Conservation (phyloP, 2,888 invertebrate genomes). For the Steromphala cineraria region DNA sequence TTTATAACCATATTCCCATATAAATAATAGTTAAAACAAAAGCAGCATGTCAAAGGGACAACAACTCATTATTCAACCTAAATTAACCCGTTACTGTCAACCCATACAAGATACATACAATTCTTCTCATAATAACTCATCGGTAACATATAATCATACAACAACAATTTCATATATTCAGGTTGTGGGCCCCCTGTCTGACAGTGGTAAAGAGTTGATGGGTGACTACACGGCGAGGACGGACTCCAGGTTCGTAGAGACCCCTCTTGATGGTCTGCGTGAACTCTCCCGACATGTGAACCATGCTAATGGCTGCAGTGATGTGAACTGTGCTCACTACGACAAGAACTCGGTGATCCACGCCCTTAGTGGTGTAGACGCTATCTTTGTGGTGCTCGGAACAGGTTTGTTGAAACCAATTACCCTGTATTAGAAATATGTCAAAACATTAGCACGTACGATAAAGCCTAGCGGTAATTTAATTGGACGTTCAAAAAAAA, state of each 20-base stretch:
- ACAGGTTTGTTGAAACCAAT: constrained; percentile 43
- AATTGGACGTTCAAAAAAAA: too few species aligned
- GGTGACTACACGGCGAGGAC: constrained; percentile 63
- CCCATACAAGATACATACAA: too few species aligned
- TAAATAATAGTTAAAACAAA: too few species aligned
- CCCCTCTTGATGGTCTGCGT: constrained; percentile 54
- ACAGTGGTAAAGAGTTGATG: constrained; percentile 57
- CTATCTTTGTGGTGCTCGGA: constrained; percentile 66
- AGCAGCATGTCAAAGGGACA: too few species aligned
- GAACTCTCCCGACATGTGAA: constrained; percentile 40
- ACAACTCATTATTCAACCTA: too few species aligned
- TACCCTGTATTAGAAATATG: too few species aligned
- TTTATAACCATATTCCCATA: too few species aligned
- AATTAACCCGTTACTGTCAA: too few species aligned
- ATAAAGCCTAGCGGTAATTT: too few species aligned
- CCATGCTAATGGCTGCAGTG: constrained; percentile 58
- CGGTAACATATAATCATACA: too few species aligned
- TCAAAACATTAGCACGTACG: too few species aligned
- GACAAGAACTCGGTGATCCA: constrained; percentile 37
- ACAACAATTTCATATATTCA: constrained; percentile 22
- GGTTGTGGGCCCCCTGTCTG: constrained; percentile 71
- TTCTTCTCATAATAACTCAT: too few species aligned
- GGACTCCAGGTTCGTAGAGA: constrained; percentile 47
- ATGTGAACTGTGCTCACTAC: constrained; percentile 56
- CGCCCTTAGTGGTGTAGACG: constrained; percentile 49